Conservation (phyloP, 2,888 invertebrate genomes). For the Eremobia ochroleuca region DNA sequence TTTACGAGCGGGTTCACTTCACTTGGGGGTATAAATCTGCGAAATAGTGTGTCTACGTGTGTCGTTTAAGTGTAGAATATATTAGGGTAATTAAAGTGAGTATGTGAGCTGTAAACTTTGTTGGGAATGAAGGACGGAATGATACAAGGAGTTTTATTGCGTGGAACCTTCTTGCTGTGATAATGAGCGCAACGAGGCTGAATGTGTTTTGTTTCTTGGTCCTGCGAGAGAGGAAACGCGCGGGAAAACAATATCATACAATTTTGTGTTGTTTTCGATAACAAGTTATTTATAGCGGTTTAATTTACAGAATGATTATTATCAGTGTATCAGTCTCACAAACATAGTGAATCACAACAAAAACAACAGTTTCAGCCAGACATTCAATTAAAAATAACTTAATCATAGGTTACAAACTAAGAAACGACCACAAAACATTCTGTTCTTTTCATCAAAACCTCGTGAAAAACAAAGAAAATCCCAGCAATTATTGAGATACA, state of each 20-base stretch:
- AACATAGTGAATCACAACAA: not conserved
- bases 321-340: not conserved
- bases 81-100: slow-evolving; percentile 54
- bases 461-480: not conserved
- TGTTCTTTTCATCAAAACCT: not conserved
- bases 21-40: slow-evolving; percentile 50
- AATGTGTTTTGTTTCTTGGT: slow-evolving; percentile 29
- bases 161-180: not conserved
- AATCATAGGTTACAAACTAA: not conserved
- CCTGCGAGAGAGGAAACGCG: not conserved
- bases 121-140: slow-evolving; percentile 10
- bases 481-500: not conserved
- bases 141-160: slow-evolving; percentile 33
- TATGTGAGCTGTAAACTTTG: slow-evolving; percentile 33
- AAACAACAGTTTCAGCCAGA: not conserved
- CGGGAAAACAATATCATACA: slow-evolving; percentile 9
- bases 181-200: slow-evolving; percentile 3
- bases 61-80: slow-evolving; percentile 38
- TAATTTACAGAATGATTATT: not conserved
- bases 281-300: not conserved
- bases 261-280: not conserved
- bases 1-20: slow-evolving; percentile 61
- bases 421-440: not conserved
- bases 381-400: slow-evolving; percentile 12
- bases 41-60: slow-evolving; percentile 53